Conservation (phyloP, 2,888 invertebrate genomes). For the Apamea crenata region DNA sequence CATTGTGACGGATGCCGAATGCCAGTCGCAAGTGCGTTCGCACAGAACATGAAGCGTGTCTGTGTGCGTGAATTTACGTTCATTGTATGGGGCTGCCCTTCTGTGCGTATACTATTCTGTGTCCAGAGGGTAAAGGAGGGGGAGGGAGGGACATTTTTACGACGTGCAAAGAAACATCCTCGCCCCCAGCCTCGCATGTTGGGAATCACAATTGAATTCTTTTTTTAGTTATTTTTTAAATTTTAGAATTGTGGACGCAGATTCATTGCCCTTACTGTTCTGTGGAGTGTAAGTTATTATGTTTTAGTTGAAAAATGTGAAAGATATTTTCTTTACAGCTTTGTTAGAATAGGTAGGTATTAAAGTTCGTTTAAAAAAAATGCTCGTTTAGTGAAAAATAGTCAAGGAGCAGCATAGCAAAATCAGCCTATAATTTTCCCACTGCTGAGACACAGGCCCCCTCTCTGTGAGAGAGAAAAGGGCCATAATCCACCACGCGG, state of each 20-base stretch:
- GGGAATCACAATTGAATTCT: slow-evolving; percentile 73
- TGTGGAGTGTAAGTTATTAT: slow-evolving; percentile 36
- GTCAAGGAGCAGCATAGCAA: neutral
- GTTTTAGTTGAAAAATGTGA: slow-evolving; percentile 14
- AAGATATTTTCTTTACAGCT: neutral
- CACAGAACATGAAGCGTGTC: no score
- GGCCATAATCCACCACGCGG: no score
- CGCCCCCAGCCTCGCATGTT: slow-evolving; percentile 62
- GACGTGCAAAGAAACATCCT: slow-evolving; percentile 71
- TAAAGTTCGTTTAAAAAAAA: neutral
- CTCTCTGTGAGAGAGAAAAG: no score
- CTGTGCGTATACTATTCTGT: neutral
- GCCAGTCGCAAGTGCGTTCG: no score
- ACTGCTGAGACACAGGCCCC: no score
- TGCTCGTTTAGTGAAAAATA: neutral
- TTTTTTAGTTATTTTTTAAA: slow-evolving; percentile 63
- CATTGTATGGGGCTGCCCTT: neutral
- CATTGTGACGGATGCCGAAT: no score
- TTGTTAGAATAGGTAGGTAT: neutral
- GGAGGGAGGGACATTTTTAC: slow-evolving; percentile 63
- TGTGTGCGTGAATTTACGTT: neutral
- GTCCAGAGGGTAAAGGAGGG: slow-evolving; percentile 26
- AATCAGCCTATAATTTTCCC: no score
- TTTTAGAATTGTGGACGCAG: slow-evolving; percentile 65
- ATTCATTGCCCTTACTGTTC: slow-evolving; percentile 62